A percentile compares a stretch with the other conserved stretches of the same genome.
phyloP scores from a whole-genome alignment of 2,797 vertebrate genomes.

The Harpia harpyja region DNA sequence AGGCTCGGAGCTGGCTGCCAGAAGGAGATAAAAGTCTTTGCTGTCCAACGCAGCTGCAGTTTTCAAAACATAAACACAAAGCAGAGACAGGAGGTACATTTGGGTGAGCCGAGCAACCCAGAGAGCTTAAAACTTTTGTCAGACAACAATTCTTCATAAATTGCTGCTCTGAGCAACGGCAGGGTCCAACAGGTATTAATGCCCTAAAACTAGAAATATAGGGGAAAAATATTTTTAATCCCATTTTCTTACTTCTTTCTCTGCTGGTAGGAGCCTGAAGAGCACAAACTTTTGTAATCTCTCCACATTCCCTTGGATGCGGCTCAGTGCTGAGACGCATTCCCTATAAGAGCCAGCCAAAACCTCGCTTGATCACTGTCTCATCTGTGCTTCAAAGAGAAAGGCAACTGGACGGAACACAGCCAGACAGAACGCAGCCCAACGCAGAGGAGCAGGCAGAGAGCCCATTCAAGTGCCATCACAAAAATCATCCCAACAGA shows the following conservation, averaged over 20 bases:
- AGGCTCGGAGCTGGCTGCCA: not conserved
- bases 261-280: not conserved
- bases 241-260: not conserved
- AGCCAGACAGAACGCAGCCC: not conserved
- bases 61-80: not conserved
- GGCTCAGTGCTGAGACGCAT: not conserved
- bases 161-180: not conserved
- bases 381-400: not conserved
- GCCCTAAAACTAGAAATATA: not conserved
- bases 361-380: accelerated
- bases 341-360: not conserved
- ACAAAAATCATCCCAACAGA: not conserved
- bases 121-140: not conserved
- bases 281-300: not conserved
- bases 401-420: not conserved
- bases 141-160: not conserved
- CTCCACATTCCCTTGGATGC: accelerated
- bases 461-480: not conserved
- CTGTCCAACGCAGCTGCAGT: not conserved
- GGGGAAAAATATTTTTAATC: not conserved
- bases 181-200: not conserved
- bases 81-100: not conserved
- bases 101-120: not conserved
- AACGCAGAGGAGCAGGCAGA: not conserved
- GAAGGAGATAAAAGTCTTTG: not conserved